Base-by-base conservation (phyloP, 2,888 invertebrate species). In the Dendrolimus pini region DNA sequence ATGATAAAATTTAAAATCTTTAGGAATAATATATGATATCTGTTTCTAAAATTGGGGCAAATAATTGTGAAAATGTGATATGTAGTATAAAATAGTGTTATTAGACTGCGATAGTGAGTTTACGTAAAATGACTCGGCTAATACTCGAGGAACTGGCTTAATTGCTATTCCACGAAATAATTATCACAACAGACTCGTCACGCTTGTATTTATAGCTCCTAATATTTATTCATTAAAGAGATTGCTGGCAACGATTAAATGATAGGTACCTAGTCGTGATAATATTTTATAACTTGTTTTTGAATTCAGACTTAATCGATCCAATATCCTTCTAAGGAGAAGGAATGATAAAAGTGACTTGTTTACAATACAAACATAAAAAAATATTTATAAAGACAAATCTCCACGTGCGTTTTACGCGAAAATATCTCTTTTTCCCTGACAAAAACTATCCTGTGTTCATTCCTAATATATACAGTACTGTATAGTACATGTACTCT, bases 111-210 rank as follows among this genome's bases (percentile, higher is more conserved):
- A 47, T 47, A 47, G 9, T 9, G 1, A 9, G 47, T 12, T 47
- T 47, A 47, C 61, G 62, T 63, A 66, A 72, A 13, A 53, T 30
- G 8, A 58, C 60, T 60, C 41, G 13, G 62, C 58, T 62, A 61
- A 66, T 63, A 57, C 54, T 59, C 42, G 53, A 62, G 60, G 54
- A 59, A 60, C 59, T 55, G 18, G 12, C 12, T 56, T 53, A 53
- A 54, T 47, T 41, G 56, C 54, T 59, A 60, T 55, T 52, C 55
- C 55, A 47, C 53, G 53, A 62, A 65, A 63, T 65, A 59, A 64
- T 64, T 65, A 64, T 61, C 57, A 58, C 61, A 67, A 58, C 61
- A 66, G 60, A 61, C 60, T 62, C 56, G 58, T 65, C 59, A 56
- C 57, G 55, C 55, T 52, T 54, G 53, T 65, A 58, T 59, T 62